phyloP scores from a whole-genome alignment of 2,888 invertebrate species.

The Baccha elongata region DNA sequence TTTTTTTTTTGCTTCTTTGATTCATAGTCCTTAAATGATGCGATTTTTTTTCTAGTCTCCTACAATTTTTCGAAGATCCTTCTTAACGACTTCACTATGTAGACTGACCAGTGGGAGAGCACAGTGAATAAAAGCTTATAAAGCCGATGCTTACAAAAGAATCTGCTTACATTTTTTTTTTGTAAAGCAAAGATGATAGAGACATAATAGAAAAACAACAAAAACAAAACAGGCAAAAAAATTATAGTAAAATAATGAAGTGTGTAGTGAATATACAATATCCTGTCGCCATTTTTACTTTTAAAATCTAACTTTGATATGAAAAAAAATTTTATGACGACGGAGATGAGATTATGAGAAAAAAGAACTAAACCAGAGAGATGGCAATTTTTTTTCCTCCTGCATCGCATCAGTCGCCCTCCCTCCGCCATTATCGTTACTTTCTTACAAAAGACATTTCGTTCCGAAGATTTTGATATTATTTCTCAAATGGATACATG shows the following conservation, averaged over 20 bases:
- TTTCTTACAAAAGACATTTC: slow-evolving; percentile 32
- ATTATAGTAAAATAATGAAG: slow-evolving; percentile 57
- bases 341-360: slow-evolving; percentile 8
- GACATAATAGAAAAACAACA: slow-evolving; percentile 13
- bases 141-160: slow-evolving; percentile 37
- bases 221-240: slow-evolving; percentile 27
- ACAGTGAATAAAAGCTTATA: slow-evolving; percentile 12
- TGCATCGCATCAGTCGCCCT: no score
- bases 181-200: slow-evolving; percentile 40
- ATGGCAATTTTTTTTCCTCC: slow-evolving; percentile 14
- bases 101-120: slow-evolving; percentile 41
- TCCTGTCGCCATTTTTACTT: slow-evolving; percentile 70
- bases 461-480: slow-evolving; percentile 46
- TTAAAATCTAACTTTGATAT: slow-evolving; percentile 63
- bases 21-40: slow-evolving; percentile 51
- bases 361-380: neutral
- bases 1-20: slow-evolving; percentile 30
- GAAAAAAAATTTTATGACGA: slow-evolving; percentile 14
- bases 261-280: slow-evolving; percentile 67
- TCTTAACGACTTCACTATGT: neutral
- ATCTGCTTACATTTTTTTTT: neutral
- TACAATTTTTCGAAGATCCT: slow-evolving; percentile 8
- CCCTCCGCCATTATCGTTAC: no score
- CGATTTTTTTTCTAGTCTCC: neutral
- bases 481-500: slow-evolving; percentile 27